These are phyloP conservation scores for Corythornis leucogaster DNA, from an alignment of 2,797 vertebrate genomes.

Conservation along the genomic window DNA sequence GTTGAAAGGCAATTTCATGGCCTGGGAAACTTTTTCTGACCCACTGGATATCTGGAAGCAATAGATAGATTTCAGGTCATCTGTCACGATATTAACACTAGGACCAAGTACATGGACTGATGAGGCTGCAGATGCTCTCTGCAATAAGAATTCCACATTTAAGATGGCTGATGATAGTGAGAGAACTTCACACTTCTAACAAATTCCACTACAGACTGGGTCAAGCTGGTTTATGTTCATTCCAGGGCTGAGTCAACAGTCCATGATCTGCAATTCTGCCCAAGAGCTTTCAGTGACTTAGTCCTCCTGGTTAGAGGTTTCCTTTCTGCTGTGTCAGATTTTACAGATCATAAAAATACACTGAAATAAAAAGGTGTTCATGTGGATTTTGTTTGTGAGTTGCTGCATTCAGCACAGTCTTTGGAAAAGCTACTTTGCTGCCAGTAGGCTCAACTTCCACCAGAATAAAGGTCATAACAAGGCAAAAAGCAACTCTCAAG, in stretches of 20 bases:
- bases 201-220: background rate
- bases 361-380: background rate
- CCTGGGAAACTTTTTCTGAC: background rate
- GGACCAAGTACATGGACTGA: background rate
- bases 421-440: background rate
- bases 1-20: background rate
- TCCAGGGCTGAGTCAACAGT: background rate
- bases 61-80: background rate
- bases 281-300: accelerated
- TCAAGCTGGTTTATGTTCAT: background rate
- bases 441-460: background rate
- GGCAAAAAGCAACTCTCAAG: background rate
- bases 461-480: background rate
- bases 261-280: background rate
- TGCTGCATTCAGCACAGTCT: background rate
- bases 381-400: background rate
- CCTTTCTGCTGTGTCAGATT: background rate
- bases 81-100: background rate
- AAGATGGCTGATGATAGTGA: background rate
- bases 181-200: background rate
- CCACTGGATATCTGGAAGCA: background rate
- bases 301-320: background rate
- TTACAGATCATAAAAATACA: background rate
- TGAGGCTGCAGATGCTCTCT: background rate
- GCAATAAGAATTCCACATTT: background rate